Conservation (phyloP, 1,140 invertebrate genomes). For the Eueides isabella region DNA sequence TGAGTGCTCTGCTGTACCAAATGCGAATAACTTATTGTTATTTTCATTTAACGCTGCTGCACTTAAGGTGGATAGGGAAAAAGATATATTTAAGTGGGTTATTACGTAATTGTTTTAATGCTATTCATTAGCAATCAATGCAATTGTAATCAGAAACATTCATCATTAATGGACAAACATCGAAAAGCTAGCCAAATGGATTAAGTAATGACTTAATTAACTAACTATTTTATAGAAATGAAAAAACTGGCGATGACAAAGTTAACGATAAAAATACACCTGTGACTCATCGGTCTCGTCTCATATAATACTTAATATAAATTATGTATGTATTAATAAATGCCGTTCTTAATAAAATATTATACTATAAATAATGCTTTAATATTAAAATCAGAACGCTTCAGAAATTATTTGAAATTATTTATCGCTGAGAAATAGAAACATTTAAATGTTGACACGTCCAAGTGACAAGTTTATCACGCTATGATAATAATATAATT, state of each 20-base stretch:
- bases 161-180: not conserved
- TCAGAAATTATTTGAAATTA: too few relatives aligned
- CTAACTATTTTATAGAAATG: not conserved
- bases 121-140: too few relatives aligned
- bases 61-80: constrained; percentile 77
- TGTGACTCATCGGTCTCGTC: too few relatives aligned
- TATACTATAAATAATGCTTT: too few relatives aligned
- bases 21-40: constrained; percentile 78
- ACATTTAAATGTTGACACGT: too few relatives aligned
- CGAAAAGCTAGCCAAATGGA: not conserved
- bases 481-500: too few relatives aligned
- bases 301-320: not conserved
- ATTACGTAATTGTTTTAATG: constrained; percentile 6
- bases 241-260: not conserved
- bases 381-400: too few relatives aligned
- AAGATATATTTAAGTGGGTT: not conserved
- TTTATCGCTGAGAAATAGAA: too few relatives aligned
- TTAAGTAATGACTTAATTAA: not conserved
- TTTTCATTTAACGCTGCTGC: constrained; percentile 76
- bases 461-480: too few relatives aligned
- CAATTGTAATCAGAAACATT: too few relatives aligned
- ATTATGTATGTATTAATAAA: too few relatives aligned
- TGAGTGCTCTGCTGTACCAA: constrained; percentile 77
- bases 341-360: too few relatives aligned
- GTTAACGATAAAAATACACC: not conserved